phyloP scores from a whole-genome alignment of 64 coral and sea anemone species.

The Porites australiensis region DNA sequence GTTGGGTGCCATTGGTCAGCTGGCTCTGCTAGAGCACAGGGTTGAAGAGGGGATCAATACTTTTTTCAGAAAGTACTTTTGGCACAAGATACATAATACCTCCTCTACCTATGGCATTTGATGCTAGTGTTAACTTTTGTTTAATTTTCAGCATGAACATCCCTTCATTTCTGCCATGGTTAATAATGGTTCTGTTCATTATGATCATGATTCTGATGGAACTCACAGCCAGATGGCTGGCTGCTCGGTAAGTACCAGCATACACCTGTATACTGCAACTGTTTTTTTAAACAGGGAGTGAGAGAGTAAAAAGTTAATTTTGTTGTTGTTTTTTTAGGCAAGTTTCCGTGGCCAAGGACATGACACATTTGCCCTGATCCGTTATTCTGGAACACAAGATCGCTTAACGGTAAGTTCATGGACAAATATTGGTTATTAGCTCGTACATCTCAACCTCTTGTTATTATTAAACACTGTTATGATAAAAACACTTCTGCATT shows the following conservation, averaged over 20 bases:
- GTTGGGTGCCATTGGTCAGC: no score
- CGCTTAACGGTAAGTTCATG: constrained; percentile 81
- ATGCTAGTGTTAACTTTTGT: neutral
- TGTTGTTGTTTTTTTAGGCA: constrained; percentile 43
- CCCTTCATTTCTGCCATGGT: constrained; percentile 95
- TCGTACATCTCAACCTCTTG: neutral
- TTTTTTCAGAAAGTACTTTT: no score
- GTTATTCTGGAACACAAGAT: constrained; percentile 79
- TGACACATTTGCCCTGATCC: constrained; percentile 93
- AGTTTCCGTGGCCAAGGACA: constrained; percentile 76
- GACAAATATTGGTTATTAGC: neutral
- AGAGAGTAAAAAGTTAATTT: neutral
- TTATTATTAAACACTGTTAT: no score
- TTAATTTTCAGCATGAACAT: constrained; percentile 84
- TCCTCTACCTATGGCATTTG: no score
- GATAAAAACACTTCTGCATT: no score
- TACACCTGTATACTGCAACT: neutral
- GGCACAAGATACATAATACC: no score
- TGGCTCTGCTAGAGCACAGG: no score
- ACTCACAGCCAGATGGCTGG: constrained; percentile 91
- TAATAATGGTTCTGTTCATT: constrained; percentile 79
- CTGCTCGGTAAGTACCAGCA: constrained; percentile 81
- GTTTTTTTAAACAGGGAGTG: neutral
- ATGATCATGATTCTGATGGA: constrained; percentile 97
- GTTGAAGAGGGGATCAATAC: no score